phyloP scores from a whole-genome alignment of 2,888 invertebrate genomes.

The Drosophila mercatorum region DNA sequence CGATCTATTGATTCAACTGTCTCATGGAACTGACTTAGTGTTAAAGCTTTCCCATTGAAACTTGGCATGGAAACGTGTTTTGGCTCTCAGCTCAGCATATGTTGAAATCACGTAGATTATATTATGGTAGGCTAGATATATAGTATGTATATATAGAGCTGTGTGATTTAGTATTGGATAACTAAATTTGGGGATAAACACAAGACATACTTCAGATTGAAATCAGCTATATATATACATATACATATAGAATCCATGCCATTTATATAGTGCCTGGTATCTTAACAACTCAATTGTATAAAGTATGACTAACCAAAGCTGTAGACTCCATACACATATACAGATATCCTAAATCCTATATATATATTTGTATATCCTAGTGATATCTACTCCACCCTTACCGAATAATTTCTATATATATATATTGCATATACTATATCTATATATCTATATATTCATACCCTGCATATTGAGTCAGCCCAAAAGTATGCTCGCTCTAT shows the following conservation, averaged over 20 bases:
- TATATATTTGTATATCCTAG: not conserved
- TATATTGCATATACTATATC: not conserved
- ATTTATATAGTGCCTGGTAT: too few relatives aligned
- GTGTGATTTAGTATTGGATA: too few relatives aligned
- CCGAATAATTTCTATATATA: not conserved
- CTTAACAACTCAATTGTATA: too few relatives aligned
- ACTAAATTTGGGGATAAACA: too few relatives aligned
- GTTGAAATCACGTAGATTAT: not conserved
- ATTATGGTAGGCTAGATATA: not conserved
- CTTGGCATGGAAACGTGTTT: not conserved
- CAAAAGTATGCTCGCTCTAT: slow-evolving; percentile 14
- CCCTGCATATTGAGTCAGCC: not conserved
- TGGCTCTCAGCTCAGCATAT: not conserved
- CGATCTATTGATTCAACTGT: not conserved
- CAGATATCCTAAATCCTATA: not conserved
- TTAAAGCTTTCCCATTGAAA: not conserved
- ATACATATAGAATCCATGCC: too few relatives aligned
- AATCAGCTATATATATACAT: too few relatives aligned
- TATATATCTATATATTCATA: not conserved
- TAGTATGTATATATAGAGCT: too few relatives aligned
- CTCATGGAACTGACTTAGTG: not conserved
- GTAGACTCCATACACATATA: not conserved
- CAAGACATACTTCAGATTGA: too few relatives aligned
- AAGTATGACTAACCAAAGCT: too few relatives aligned
- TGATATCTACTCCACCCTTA: not conserved